Evolutionary conservation across 2,113 vertebrate genomes (phyloP), one percentile per base, ranked within the genome.

Genomic region (Chamaetylas fuelleborni): DNA sequence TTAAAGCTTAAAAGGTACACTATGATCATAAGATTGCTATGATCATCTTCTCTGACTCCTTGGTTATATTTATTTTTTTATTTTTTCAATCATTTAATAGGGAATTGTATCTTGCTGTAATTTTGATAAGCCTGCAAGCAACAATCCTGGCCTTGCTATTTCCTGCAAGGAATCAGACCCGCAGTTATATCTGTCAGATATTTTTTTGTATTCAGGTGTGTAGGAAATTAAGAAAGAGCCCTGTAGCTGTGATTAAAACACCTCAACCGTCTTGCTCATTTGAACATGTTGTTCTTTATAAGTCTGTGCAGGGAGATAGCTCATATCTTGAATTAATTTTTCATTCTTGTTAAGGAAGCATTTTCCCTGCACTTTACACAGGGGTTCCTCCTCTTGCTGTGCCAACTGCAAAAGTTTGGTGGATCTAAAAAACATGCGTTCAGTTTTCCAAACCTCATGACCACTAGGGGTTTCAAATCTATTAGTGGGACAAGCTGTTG

Each of bases 111-210:
- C 48, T 77, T 76, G 22, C 45, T 90, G 20, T 81, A 47, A 74
- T 79, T 88, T 88, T 88, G 22, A 47, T 51, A 77, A 92, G 50
- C 29, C 71, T 80, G 29, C 54, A 42, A 69, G 47, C 42, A 86
- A 77, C 12, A 58, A 65, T 43, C 23, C 34, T 78, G 34, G 16
- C 42, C 61, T 60, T 61, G 36, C 11, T 69, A 43, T 79, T 85
- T 90, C 40, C 31, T 81, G 11, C 48, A 61, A 72, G 50, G 25
- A 83, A 82, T 64, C 80, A 66, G 19, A 72, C 26, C 11, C 0
- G 3, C 25, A 22, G 19, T 51, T 86, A 18, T 51, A 67, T 61
- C 50, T 80, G 19, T 53, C 7, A 24, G 36, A 22, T 56, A 91
- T 42, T 78, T 90, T 15, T 83, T 69, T 83, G 69, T 7, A 6